Conservation (phyloP, 2,888 invertebrate species). For the Phytoseiulus persimilis region DNA sequence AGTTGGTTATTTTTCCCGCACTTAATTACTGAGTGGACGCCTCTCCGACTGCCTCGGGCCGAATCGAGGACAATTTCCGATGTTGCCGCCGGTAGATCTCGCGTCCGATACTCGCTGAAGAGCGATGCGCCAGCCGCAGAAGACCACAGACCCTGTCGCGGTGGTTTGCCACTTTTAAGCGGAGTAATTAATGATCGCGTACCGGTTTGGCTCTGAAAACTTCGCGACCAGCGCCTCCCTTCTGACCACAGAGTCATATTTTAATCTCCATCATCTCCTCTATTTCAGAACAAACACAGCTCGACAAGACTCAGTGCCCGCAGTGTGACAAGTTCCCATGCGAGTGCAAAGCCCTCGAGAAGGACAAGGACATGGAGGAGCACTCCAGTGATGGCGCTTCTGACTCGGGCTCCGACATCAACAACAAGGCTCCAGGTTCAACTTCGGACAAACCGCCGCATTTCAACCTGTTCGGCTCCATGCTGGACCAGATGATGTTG, state of each 20-base stretch:
- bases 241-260: neutral
- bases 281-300: conserved; percentile 17
- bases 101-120: neutral
- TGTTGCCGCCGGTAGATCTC: neutral
- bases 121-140: neutral
- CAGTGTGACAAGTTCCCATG: conserved; percentile 32
- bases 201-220: neutral
- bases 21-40: neutral
- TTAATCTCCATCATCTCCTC: neutral
- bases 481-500: conserved; percentile 35
- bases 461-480: conserved; percentile 26
- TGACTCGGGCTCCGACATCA: conserved; percentile 16
- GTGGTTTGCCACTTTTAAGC: neutral
- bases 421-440: neutral
- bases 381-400: conserved; percentile 33
- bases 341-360: conserved; percentile 19
- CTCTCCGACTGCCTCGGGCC: neutral
- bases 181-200: neutral
- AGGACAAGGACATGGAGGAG: conserved; percentile 23
- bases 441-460: neutral
- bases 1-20: neutral
- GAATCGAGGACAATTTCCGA: neutral
- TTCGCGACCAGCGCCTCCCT: neutral
- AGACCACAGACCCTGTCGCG: neutral
- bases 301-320: conserved; percentile 18